Base-by-base conservation (phyloP, 2,113 vertebrate genomes). In the Elachura formosa region DNA sequence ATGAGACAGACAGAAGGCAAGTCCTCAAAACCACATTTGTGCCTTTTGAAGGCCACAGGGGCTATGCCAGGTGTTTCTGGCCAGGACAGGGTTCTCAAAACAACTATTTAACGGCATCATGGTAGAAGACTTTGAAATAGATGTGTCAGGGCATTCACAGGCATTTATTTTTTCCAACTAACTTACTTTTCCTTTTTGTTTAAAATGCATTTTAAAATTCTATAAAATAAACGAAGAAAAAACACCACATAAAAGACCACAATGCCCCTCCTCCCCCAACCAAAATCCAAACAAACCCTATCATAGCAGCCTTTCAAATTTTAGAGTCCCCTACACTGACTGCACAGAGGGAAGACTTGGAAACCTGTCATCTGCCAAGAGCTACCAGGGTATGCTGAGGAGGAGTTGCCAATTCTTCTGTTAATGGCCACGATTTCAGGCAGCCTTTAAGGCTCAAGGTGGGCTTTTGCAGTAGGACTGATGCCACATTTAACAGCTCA, bases 261-360 rank as follows among this genome's bases (percentile, higher is more conserved):
- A 43, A 4, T 3, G 3, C 4, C 10, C 6, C 6, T 28, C 15
- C 21, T 55, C 14, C 9, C 11, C 24, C 15, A 45, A 7, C 3
- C 29, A 28, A 67, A 49, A 49, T 6, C 20, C 10, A 38, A 56
- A 23, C 13, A n/a, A 84, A 79, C 12, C 12, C 8, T 19, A 41
- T 14, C 0, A 0, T 7, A 64, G 55, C 11, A 58, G 17, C 31
- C 33, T 58, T 29, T 58, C 51, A 36, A 91, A 38, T 9, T 1
- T n/a, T 58, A 28, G 18, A 9, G 31, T 25, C 18, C 4, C 5
- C 6, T 14, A 23, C 6, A 28, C 28, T 5, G 3, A 66, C 25
- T 33, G 20, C n/a, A 41, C 19, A 19, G 34, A 67, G 6, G 7
- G 11, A 88, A 68, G 58, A 80, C 22, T 14, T 79, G 71, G 51